Conservation (phyloP, 2,888 invertebrate species). For the Nasonia oneida region DNA sequence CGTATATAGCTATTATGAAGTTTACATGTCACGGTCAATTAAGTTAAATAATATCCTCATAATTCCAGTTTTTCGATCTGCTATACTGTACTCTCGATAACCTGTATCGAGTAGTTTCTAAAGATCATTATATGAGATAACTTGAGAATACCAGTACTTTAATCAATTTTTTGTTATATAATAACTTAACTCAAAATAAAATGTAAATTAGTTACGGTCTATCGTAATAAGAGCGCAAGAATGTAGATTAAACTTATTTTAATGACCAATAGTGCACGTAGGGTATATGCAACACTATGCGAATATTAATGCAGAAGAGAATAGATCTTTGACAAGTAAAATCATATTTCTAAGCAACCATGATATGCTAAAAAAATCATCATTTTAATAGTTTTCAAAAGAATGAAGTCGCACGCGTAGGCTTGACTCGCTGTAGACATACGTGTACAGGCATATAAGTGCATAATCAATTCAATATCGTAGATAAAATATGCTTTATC, state of each 20-base stretch:
- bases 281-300: background rate
- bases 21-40: background rate
- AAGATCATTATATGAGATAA: background rate
- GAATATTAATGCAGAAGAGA: background rate
- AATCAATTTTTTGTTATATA: background rate
- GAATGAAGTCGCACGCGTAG: background rate
- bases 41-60: background rate
- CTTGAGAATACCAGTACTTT: background rate
- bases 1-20: background rate
- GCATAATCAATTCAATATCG: background rate
- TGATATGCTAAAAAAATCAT: background rate
- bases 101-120: background rate
- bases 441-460: too few relatives aligned
- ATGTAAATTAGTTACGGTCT: background rate
- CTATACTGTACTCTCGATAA: background rate
- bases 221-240: background rate
- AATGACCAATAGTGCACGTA: background rate
- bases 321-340: background rate
- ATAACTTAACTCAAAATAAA: background rate
- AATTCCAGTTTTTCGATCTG: background rate
- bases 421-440: background rate
- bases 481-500: background rate
- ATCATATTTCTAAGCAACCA: background rate
- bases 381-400: constrained; percentile 9
- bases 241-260: background rate